Evolutionary conservation across 2,797 vertebrate species (phyloP).

Genomic region (Gymnopithys bicolor): DNA sequence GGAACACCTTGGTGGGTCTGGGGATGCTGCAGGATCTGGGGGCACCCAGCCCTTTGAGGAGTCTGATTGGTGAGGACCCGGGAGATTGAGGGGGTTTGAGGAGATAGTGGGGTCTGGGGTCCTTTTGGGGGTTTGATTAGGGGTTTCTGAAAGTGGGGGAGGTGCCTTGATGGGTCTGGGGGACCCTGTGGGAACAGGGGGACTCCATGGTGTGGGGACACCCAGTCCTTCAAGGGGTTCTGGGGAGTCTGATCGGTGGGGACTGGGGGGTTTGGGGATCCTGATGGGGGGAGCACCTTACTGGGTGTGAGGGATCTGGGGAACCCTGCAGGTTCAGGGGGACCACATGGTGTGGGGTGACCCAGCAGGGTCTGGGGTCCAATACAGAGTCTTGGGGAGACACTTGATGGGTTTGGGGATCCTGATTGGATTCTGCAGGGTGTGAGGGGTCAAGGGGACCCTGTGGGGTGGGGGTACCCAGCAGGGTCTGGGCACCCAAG

Average conservation of each 20-base stretch:
- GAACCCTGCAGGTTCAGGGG: background rate
- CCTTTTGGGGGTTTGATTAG: too few species aligned
- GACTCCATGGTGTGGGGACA: too few species aligned
- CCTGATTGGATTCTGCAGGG: background rate
- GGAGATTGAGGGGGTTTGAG: too few species aligned
- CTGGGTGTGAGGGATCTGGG: background rate
- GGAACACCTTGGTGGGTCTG: background rate
- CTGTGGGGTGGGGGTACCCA: background rate
- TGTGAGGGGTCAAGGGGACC: too few species aligned
- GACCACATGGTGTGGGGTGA: background rate
- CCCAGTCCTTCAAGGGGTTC: background rate
- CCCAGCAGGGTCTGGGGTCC: background rate
- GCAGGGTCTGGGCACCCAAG: background rate
- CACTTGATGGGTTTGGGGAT: background rate
- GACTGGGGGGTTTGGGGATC: background rate
- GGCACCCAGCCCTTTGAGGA: background rate
- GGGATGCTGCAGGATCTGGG: background rate
- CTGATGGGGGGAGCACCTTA: background rate
- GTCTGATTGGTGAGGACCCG: background rate
- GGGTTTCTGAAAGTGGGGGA: too few species aligned
- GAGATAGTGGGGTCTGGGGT: background rate
- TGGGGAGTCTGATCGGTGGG: too few species aligned
- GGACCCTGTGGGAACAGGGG: too few species aligned
- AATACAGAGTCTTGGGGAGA: too few species aligned
- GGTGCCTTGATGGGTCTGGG: too few species aligned